Percentiles rank a stretch among this genome's conserved stretches.
phyloP scores from a whole-genome alignment of 2,113 vertebrate genomes.

The Axis porcinus region DNA sequence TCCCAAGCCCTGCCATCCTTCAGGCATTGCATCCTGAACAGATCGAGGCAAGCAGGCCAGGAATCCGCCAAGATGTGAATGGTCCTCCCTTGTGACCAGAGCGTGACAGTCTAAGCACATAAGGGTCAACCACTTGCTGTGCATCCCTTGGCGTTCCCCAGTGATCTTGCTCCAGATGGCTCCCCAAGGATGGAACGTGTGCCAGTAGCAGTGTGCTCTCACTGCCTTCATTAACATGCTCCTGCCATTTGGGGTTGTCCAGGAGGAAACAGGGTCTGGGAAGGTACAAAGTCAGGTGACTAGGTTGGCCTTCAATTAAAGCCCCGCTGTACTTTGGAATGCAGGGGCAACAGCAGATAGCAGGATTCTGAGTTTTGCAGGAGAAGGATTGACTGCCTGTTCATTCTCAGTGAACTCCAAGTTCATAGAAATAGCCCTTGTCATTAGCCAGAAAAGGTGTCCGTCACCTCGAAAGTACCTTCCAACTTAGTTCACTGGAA shows the following conservation, averaged over 20 bases:
- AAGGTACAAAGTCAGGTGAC: neutral
- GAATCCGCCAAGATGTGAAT: neutral
- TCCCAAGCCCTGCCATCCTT: neutral
- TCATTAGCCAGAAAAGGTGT: neutral
- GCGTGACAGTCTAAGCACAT: neutral
- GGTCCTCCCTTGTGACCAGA: neutral
- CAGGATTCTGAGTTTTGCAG: neutral
- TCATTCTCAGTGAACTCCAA: neutral
- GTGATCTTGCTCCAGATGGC: neutral
- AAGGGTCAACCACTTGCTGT: neutral
- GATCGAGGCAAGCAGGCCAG: neutral
- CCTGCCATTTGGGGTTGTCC: neutral
- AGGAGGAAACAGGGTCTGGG: constrained; percentile 5
- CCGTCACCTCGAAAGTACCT: neutral
- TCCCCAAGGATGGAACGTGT: neutral
- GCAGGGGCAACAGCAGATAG: neutral
- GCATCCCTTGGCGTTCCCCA: neutral
- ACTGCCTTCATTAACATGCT: constrained; percentile 13
- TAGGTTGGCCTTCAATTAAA: neutral
- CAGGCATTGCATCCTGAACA: neutral
- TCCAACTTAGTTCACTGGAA: neutral
- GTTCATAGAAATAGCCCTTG: neutral
- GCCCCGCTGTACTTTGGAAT: neutral
- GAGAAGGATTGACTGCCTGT: neutral
- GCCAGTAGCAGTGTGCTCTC: neutral